Base-by-base conservation (phyloP, 2,888 invertebrate genomes). In the Platycheirus rosarum region DNA sequence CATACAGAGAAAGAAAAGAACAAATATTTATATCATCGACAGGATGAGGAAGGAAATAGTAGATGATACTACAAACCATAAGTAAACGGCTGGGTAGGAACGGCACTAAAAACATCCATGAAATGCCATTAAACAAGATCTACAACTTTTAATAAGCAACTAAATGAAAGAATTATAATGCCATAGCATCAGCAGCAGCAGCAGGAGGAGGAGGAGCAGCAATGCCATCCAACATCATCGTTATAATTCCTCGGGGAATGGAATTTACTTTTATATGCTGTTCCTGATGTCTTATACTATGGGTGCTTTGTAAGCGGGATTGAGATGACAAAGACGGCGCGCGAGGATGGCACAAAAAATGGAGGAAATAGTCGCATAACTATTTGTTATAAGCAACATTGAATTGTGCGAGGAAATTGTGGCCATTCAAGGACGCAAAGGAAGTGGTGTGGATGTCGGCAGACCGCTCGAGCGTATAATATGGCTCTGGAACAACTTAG, bases 131-230 rank as follows among this genome's bases (percentile, higher is more conserved):
- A 76, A 76, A 82, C 76, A 76, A 76, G 82, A 82, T 82, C 76
- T 82, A 82, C 76, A 82, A 82, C 82, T 82, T 82, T 82, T 82
- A 82, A 82, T 82, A 82, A 82, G 82, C 82, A 82, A 82, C 82
- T 82, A 76, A 82, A 82, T 82, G 82, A 82, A 82, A 82, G 76
- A 82, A 82, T 82, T 82, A 82, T 82, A 82, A 82, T 76, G 76
- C 76, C 76, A 73, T 73, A 82, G 82, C 76, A 82, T 82, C 82
- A 80, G 75, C 80, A 71, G n/a, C n/a, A 37, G 4, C 4, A 13
- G 37, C 1, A 53, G 35, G 7, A 23, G 26, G 11, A 26, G 26
- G 6, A 26, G 9, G 42, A 44, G 16, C 23, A 57, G 55, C 23
- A 57, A 57, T 57, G 76, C 76, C 68, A 82, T 82, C 71, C 68